Percentiles rank a stretch among this genome's conserved stretches.
phyloP scores from a whole-genome alignment of 2,797 vertebrate genomes.

The Poliocrania exsul region DNA sequence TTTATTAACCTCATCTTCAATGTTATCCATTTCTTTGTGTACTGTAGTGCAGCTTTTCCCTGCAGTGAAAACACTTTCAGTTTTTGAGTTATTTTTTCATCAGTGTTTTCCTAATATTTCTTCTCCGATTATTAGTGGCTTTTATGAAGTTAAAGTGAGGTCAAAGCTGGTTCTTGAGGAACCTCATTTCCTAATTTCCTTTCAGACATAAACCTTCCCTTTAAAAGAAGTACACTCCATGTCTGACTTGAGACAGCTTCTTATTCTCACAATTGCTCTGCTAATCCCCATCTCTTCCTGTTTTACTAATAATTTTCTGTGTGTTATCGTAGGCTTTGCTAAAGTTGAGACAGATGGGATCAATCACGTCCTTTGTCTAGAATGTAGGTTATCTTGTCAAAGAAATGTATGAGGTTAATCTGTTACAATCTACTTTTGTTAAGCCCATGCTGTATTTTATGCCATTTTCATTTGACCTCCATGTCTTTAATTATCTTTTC shows the following conservation, averaged over 20 bases:
- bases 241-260: neutral
- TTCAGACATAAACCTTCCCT: neutral
- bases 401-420: constrained; percentile 48
- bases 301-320: neutral
- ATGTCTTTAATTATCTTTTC: constrained; percentile 32
- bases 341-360: constrained; percentile 35
- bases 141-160: neutral
- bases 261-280: neutral
- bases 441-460: constrained; percentile 35
- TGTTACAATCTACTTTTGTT: constrained; percentile 43
- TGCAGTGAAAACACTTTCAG: neutral
- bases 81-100: neutral
- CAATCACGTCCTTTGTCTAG: constrained; percentile 35
- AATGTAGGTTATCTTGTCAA: constrained; percentile 47
- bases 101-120: neutral
- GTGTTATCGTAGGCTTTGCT: constrained; percentile 5
- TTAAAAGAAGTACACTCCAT: neutral
- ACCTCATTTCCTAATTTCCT: neutral
- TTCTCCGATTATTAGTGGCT: neutral
- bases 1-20: neutral
- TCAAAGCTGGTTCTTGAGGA: neutral
- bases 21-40: neutral
- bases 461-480: constrained; percentile 23
- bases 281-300: constrained; percentile 16
- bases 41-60: neutral